Percentiles rank a stretch among this genome's conserved stretches.
Evolutionary conservation across 2,797 vertebrate genomes (phyloP).

Genomic region (Thripadectes ignobilis): DNA sequence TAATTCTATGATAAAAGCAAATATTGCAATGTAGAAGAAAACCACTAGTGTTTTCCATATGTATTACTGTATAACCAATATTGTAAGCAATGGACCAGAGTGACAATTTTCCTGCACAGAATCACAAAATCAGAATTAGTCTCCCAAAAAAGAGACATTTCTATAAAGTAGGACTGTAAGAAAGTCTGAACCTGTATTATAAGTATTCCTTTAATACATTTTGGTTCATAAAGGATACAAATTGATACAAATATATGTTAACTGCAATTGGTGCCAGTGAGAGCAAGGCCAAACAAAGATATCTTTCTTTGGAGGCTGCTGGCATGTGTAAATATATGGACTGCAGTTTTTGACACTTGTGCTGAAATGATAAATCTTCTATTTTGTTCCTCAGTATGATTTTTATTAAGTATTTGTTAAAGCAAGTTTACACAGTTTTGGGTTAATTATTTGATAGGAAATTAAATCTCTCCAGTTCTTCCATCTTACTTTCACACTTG

Average conservation of each 20-base stretch:
- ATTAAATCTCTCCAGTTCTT: not conserved
- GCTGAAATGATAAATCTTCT: not conserved
- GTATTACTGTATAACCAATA: not conserved
- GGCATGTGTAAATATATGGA: not conserved
- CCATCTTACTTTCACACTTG: not conserved
- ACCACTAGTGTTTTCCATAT: not conserved
- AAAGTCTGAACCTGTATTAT: not conserved
- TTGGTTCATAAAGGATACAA: not conserved
- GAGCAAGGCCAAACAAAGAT: not conserved
- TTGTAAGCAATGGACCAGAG: not conserved
- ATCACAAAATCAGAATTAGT: not conserved
- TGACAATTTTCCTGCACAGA: not conserved
- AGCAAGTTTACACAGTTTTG: not conserved
- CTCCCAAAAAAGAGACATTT: not conserved
- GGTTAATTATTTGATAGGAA: not conserved
- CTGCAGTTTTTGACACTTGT: not conserved
- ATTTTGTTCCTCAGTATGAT: not conserved
- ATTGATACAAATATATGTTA: not conserved
- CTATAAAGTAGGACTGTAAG: not conserved
- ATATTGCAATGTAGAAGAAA: not conserved
- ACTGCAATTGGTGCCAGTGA: not conserved
- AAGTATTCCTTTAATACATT: not conserved
- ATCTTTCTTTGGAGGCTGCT: not conserved
- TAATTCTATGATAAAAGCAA: not conserved
- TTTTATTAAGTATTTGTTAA: not conserved